A percentile compares a stretch with the other conserved stretches of the same genome.
Conservation (phyloP, 2,113 vertebrate genomes). For the Cariama cristata region DNA sequence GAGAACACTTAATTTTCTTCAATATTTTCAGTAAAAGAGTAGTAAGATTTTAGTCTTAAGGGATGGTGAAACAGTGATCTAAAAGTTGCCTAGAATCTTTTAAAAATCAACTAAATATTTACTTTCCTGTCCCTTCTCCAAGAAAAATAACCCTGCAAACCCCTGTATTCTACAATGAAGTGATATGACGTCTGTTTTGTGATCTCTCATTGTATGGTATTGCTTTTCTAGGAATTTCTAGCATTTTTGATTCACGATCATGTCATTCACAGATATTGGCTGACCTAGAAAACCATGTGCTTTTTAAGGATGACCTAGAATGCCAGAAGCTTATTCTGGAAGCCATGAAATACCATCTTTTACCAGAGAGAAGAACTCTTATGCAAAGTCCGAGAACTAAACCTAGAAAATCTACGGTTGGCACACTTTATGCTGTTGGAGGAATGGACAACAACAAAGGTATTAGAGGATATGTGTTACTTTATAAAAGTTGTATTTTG, state of each 20-base stretch:
- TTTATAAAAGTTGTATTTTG: background rate
- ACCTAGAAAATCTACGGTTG: conserved; percentile 85
- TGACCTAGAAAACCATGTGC: conserved; percentile 83
- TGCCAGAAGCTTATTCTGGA: conserved; percentile 85
- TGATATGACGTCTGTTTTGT: background rate
- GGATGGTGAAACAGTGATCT: background rate
- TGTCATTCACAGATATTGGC: conserved; percentile 81
- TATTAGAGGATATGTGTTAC: conserved; percentile 41
- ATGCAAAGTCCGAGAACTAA: conserved; percentile 86
- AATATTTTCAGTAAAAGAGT: background rate
- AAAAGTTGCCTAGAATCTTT: background rate
- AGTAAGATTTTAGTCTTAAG: background rate
- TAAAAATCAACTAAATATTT: background rate
- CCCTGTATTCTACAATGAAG: background rate
- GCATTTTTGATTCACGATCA: background rate
- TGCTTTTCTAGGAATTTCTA: background rate
- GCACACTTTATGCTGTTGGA: conserved; percentile 83
- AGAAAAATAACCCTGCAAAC: background rate
- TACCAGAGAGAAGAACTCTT: conserved; percentile 84
- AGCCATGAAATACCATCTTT: conserved; percentile 86
- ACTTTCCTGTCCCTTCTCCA: background rate
- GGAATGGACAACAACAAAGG: conserved; percentile 88
- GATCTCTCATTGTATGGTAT: background rate
- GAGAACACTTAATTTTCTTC: background rate
- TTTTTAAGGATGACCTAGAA: conserved; percentile 85